A percentile compares a stretch with the other conserved stretches of the same genome.
Evolutionary conservation across 1,140 invertebrate species (phyloP).

Genomic region (Bombus impatiens): DNA sequence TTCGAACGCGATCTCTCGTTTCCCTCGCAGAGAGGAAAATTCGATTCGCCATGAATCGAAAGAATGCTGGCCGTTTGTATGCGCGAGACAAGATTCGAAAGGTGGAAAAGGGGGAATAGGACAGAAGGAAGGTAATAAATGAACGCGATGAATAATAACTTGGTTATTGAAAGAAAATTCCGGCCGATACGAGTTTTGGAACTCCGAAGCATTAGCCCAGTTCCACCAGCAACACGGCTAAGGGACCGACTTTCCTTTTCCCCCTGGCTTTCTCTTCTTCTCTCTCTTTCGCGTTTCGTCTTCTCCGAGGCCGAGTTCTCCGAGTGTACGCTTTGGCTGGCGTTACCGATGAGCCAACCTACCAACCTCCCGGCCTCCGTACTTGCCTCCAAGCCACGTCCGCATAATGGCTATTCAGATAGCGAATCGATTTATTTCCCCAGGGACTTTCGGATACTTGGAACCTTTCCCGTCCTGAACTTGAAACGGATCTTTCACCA

Average conservation of each 20-base stretch:
- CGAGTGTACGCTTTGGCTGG: conserved; percentile 6
- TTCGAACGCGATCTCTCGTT: neutral
- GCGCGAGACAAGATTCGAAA: neutral
- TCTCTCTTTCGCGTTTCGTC: conserved; percentile 17
- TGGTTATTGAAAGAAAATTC: conserved; percentile 74
- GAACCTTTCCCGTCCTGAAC: conserved; percentile 36
- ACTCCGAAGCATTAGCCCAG: conserved; percentile 74
- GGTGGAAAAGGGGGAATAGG: too few species aligned
- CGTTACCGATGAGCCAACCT: conserved; percentile 23
- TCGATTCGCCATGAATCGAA: neutral
- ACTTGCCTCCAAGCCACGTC: conserved; percentile 54
- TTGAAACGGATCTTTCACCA: conserved; percentile 20
- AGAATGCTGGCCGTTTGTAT: neutral
- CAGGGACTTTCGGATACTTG: conserved; percentile 60
- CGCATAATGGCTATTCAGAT: conserved; percentile 74
- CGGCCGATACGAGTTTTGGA: conserved; percentile 67
- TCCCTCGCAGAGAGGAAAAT: neutral
- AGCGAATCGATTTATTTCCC: conserved; percentile 75
- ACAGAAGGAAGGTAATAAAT: conserved; percentile 63
- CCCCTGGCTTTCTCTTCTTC: neutral
- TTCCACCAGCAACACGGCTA: conserved; percentile 55
- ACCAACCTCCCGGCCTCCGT: conserved; percentile 22
- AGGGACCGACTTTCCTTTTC: conserved; percentile 28
- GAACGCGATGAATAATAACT: conserved; percentile 71
- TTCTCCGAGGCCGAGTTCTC: conserved; percentile 9